Evolutionary conservation across 2,888 invertebrate species (phyloP).

Genomic region (Toxonevra muliebris): DNA sequence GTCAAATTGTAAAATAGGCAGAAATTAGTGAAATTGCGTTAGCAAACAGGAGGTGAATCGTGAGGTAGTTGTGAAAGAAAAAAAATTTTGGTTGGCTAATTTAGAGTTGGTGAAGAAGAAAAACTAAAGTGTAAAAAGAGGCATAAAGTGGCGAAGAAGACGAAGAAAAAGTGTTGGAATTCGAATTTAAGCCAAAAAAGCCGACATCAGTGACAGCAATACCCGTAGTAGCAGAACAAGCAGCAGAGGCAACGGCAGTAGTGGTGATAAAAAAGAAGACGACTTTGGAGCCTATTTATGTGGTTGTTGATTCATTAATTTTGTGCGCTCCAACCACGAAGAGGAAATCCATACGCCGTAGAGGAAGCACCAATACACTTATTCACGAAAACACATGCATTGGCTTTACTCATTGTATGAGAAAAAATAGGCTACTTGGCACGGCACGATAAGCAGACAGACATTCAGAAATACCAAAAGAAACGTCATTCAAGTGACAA

Average conservation of each 20-base stretch:
- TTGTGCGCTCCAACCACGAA: conserved; percentile 9
- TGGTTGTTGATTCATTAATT: conserved; percentile 59
- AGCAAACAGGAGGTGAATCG: background rate
- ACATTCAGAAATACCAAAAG: too few species aligned
- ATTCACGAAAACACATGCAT: too few species aligned
- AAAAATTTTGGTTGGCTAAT: background rate
- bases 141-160: conserved; percentile 35
- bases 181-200: conserved; percentile 53
- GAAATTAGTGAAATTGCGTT: background rate
- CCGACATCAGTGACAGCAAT: conserved; percentile 50
- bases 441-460: too few species aligned
- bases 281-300: conserved; percentile 32
- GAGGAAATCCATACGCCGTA: too few species aligned
- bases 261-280: conserved; percentile 14
- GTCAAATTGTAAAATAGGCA: background rate
- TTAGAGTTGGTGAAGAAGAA: conserved; percentile 17
- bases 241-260: conserved; percentile 22
- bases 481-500: too few species aligned
- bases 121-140: conserved; percentile 32
- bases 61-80: background rate
- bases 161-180: conserved; percentile 44
- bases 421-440: too few species aligned
- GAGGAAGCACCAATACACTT: too few species aligned
- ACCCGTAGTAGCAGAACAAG: conserved; percentile 30
- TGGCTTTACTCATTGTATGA: too few species aligned